Evolutionary conservation across 2,113 vertebrate genomes (phyloP), one percentile per base, ranked within the genome.

Genomic region (Hipposideros armiger): DNA sequence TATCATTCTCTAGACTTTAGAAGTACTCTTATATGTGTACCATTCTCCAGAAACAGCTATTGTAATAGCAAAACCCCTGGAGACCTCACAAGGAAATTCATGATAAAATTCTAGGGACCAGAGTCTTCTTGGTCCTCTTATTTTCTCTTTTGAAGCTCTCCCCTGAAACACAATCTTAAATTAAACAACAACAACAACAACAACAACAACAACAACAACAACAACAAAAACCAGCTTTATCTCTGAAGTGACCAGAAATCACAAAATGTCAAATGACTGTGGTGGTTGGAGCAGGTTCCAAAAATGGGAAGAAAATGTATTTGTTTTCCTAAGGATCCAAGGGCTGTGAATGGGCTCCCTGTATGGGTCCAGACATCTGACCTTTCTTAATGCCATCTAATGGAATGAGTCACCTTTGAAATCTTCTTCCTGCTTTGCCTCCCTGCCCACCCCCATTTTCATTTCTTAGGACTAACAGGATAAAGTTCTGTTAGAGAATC

Each of bases 161-260:
- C 56, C 56, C 7, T 45, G 14, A 60, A 70, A 45, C 36, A 56
- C 32, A 64, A 0, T 15, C 17, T 62, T 36, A 36, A 36, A 36
- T 36, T 36, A 36, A 36, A 36, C 36, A 36, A 36, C 36, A 36
- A 36, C 36, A 36, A 36, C 36, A 36, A 36, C 36, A 36, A 36
- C 36, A 36, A 36, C 36, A 36, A 36, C 36, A 36, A 36, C 36
- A 36, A 36, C 36, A 36, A 36, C 36, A 36, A 36, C 36, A 36
- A 36, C 36, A 36, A 36, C 36, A 36, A 36, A 36, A 36, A 36
- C 36, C 36, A 36, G 36, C 36, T 81, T 32, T 80, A 84, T 92
- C 50, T 92, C 30, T 64, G 66, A 96, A 89, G 52, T 2, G 3
- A 83, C 32, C 15, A 90, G 30, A 91, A 90, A 92, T 90, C n/a